Conservation (phyloP, 2,888 invertebrate species). For the Rhyacophila evoluta region DNA sequence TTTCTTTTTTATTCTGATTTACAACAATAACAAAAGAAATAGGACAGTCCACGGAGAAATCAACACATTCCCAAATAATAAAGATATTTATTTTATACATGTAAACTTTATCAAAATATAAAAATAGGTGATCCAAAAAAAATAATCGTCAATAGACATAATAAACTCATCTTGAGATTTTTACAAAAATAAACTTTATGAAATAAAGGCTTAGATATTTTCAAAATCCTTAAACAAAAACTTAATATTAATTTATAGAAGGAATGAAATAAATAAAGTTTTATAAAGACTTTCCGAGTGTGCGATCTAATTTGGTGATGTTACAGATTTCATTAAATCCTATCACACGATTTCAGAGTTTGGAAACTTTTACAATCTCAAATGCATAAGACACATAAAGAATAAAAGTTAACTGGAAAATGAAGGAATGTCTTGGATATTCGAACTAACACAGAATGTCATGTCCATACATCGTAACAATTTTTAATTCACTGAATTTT, state of each 20-base stretch:
- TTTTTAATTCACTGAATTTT: conserved; percentile 72
- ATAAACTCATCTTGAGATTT: conserved; percentile 5
- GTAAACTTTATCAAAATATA: conserved; percentile 24
- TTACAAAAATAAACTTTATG: neutral
- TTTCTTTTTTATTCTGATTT: conserved; percentile 42
- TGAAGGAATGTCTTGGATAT: conserved; percentile 5
- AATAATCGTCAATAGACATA: conserved; percentile 11
- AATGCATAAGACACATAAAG: neutral
- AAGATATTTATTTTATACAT: conserved; percentile 4
- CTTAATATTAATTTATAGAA: neutral
- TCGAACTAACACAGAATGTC: conserved; percentile 1
- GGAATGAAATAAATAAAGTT: conserved; percentile 13
- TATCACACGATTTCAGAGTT: conserved; percentile 14
- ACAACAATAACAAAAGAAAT: conserved; percentile 47
- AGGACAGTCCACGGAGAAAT: conserved; percentile 12
- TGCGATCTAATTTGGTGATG: neutral
- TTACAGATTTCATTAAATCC: neutral
- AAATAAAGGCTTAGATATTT: neutral
- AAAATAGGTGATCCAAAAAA: conserved; percentile 22
- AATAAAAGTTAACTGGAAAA: conserved; percentile 13
- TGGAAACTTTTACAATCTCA: neutral
- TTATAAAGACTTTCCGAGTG: neutral
- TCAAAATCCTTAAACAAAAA: neutral
- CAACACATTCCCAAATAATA: neutral
- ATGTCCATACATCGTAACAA: neutral